A percentile compares a stretch with the other conserved stretches of the same genome.
Evolutionary conservation across 2,113 vertebrate species (phyloP).

Genomic region (Ammodytes dubius): DNA sequence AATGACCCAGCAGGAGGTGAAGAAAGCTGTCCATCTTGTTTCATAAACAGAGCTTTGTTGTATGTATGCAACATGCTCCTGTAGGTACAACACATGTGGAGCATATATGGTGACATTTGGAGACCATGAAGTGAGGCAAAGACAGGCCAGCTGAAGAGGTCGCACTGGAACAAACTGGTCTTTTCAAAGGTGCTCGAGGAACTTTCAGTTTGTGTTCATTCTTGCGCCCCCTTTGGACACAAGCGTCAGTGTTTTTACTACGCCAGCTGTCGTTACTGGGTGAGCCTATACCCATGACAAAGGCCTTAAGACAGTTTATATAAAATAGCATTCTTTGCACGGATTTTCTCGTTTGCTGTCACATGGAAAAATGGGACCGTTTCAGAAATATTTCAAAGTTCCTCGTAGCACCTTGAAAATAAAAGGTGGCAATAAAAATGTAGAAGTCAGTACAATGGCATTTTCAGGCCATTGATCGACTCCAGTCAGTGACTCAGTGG

Average conservation of each 20-base stretch:
- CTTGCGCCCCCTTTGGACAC: no score
- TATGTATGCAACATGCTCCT: not conserved
- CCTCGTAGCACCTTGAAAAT: no score
- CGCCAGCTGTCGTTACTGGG: no score
- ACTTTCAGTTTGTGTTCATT: no score
- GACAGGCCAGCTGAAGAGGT: not conserved
- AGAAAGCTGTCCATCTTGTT: not conserved
- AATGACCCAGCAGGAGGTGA: not conserved
- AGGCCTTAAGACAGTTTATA: no score
- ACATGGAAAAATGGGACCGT: no score
- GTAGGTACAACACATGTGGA: not conserved
- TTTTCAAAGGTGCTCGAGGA: no score
- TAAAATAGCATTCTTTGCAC: no score
- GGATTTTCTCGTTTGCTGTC: no score
- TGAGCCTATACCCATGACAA: no score
- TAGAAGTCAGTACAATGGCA: not conserved
- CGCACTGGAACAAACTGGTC: not conserved
- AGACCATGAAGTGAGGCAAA: slow-evolving; percentile 1
- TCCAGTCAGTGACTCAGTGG: not conserved
- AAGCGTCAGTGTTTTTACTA: no score
- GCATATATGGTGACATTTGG: slow-evolving; percentile 4
- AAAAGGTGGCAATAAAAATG: slow-evolving; percentile 3
- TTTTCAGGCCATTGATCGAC: slow-evolving; percentile 4
- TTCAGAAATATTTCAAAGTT: no score
- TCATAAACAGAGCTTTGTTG: slow-evolving; percentile 1